Conservation (phyloP, 2,888 invertebrate species). For the Pachycephus smyrnensis region DNA sequence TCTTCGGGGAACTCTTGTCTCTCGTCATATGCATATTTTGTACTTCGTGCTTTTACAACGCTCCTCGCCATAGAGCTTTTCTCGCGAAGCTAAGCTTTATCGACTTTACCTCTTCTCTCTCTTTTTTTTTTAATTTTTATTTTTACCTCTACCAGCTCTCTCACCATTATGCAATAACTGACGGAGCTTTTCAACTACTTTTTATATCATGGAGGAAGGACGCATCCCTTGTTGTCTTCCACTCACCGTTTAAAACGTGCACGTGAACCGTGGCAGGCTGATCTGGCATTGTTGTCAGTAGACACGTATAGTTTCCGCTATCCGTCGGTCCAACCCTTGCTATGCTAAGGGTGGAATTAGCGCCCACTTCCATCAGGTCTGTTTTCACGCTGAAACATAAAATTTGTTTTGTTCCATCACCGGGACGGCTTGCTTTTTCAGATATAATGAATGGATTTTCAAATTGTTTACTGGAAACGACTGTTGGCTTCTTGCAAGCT, state of each 20-base stretch:
- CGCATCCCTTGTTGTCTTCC: neutral
- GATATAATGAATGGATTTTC: neutral
- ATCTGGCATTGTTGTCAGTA: constrained; percentile 66
- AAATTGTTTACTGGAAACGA: neutral
- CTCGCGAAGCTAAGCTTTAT: neutral
- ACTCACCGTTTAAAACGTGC: constrained; percentile 70
- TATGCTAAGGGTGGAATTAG: constrained; percentile 69
- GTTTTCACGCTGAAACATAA: constrained; percentile 66
- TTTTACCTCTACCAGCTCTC: no score
- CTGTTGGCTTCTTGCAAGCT: neutral
- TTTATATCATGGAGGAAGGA: no score
- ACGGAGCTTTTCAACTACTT: no score
- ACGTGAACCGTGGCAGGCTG: constrained; percentile 68
- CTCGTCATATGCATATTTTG: neutral
- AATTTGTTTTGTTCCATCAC: neutral
- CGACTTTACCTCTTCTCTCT: no score
- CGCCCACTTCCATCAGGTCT: constrained; percentile 68
- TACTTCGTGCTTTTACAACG: neutral
- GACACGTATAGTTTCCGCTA: constrained; percentile 70
- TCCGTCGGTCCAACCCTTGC: constrained; percentile 67
- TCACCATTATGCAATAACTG: no score
- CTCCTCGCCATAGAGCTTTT: neutral
- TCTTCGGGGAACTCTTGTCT: no score
- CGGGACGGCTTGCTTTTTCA: neutral
- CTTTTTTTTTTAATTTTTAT: no score